Evolutionary conservation across 1,140 invertebrate species (phyloP).

Genomic region (Lordiphosa mommai): DNA sequence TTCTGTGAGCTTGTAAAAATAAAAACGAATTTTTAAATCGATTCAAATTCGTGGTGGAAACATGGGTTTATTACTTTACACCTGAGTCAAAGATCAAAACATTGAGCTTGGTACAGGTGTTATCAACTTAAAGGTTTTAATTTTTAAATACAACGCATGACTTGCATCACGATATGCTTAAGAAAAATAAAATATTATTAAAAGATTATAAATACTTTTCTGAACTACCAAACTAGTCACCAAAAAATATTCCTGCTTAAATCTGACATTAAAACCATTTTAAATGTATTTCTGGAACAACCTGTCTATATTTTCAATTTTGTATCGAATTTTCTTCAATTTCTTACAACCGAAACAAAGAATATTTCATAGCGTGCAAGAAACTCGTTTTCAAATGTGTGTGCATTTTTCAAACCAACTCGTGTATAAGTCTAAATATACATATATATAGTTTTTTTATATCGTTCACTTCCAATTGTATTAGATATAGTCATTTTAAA

Average conservation of each 20-base stretch:
- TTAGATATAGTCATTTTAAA: constrained; percentile 27
- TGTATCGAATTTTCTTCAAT: not conserved
- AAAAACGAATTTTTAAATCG: too few relatives aligned
- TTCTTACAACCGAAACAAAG: constrained; percentile 34
- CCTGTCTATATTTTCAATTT: constrained; percentile 12
- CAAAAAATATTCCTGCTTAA: too few relatives aligned
- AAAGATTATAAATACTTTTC: too few relatives aligned
- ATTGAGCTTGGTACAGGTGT: too few relatives aligned
- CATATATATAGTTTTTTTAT: constrained; percentile 21
- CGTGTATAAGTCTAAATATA: constrained; percentile 18
- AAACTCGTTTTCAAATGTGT: constrained; percentile 73
- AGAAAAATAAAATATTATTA: too few relatives aligned
- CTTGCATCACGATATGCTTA: too few relatives aligned
- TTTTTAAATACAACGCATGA: too few relatives aligned
- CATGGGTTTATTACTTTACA: too few relatives aligned
- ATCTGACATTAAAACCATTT: not conserved
- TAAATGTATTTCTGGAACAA: constrained; percentile 13
- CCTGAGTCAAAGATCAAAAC: too few relatives aligned
- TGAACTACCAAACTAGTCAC: not conserved
- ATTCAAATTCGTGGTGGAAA: too few relatives aligned
- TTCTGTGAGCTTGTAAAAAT: too few relatives aligned
- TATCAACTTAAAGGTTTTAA: too few relatives aligned
- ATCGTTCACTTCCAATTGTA: constrained; percentile 20
- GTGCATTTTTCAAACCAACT: constrained; percentile 70
- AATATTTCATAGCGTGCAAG: constrained; percentile 59